Evolutionary conservation across 2,888 invertebrate genomes (phyloP), one percentile per base, ranked within the genome.

Genomic region (Lymantria dispar): DNA sequence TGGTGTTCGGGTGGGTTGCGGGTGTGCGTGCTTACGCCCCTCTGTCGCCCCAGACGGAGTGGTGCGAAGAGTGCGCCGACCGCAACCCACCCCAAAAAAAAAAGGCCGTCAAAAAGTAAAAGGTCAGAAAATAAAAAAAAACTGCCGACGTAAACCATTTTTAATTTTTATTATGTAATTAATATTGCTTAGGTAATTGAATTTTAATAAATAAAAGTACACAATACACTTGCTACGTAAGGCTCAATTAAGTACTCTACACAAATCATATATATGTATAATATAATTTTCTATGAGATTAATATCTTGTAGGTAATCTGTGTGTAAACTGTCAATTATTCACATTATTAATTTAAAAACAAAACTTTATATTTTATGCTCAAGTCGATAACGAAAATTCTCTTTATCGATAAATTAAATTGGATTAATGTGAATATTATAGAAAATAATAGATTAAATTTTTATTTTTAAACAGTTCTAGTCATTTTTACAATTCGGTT

Each of bases 101-200:
- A n/a, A n/a, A n/a, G n/a, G n/a, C n/a, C n/a, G n/a, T n/a, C n/a
- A n/a, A n/a, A n/a, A n/a, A n/a, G n/a, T n/a, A n/a, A n/a, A n/a
- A n/a, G n/a, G n/a, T n/a, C n/a, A n/a, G n/a, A n/a, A n/a, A n/a
- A n/a, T n/a, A n/a, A n/a, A 22, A 22, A 22, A 22, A 22, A 3
- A 33, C 33, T n/a, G 8, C 33, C 2, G 72, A 81, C 84, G 78
- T 84, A 81, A 83, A 85, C 78, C 85, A 84, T 78, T 83, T 88
- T 87, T 84, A 78, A 72, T 78, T 83, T 78, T 77, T 80, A 67
- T 57, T 66, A 80, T 78, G 78, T 87, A 85, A 81, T 83, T 85
- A 84, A 84, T 89, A 90, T 88, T 89, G 88, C 88, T 87, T 87
- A 87, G 56, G 64, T 67, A 70, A 82, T 87, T 80, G 82, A 88